Base-by-base conservation (phyloP, 1,140 invertebrate genomes). In the Drosophila lacertosa region DNA sequence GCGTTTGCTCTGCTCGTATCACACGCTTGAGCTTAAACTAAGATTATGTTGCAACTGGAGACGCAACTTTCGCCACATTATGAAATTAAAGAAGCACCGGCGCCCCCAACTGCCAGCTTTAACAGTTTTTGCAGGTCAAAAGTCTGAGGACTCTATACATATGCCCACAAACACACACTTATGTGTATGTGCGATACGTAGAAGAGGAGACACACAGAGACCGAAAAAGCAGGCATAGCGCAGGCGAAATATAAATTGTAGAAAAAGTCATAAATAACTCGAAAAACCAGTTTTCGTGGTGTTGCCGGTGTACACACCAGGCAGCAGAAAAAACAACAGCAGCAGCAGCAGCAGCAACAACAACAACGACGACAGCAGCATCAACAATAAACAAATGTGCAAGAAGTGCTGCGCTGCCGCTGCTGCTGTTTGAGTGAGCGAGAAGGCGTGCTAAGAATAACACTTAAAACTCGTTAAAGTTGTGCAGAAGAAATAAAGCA, bases 181-280 rank as follows among this genome's bases (percentile, higher is more conserved):
- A 20, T 50, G 11, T 51, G 10, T n/a, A 20, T 5, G 26, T 10
- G 15, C n/a, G 10, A 16, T 33, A 26, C 26, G 55, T 42, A 58
- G 33, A 57, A 40, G 64, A 54, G 42, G 33, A 80, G 55, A 73
- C 62, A 81, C 74, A 75, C 74, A 75, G 60, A 84, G 53, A 80
- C 80, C 71, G 62, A 72, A 74, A 67, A 59, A 42, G 35, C 58
- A 65, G 45, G 50, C 55, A 73, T 22, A 40, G 45, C 47, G 33
- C 68, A 78, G 45, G 74, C 74, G 82, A 86, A 80, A 84, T 60
- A 69, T 76, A 84, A 81, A 88, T 86, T 88, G 68, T 77, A 74
- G 65, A 86, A 86, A 86, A 76, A 76, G 55, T 88, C 82, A 78
- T 86, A 88, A 88, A 86, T 86, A 86, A 86, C 82, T 88, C 83